These are phyloP conservation scores for Loripinus fragilis DNA, from an alignment of 2,888 invertebrate species.

Conservation along the genomic window DNA sequence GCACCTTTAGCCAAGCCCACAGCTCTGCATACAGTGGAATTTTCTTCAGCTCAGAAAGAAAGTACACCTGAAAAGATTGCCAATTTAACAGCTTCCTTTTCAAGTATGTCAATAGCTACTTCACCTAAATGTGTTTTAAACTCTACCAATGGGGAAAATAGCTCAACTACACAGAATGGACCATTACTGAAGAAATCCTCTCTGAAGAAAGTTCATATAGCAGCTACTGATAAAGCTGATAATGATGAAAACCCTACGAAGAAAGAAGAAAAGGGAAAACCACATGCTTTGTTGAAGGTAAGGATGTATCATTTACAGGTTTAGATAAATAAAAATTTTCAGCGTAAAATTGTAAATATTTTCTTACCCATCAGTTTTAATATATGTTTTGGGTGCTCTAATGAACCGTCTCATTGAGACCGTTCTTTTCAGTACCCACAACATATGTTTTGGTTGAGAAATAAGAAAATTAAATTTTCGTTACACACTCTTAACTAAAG, in stretches of 20 bases:
- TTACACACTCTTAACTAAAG: too few relatives aligned
- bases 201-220: not conserved
- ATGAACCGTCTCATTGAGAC: too few relatives aligned
- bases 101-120: constrained; percentile 1
- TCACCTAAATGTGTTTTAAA: not conserved
- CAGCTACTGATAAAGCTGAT: not conserved
- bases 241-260: not conserved
- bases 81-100: not conserved
- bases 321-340: too few relatives aligned
- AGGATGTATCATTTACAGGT: not conserved
- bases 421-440: too few relatives aligned
- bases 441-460: too few relatives aligned
- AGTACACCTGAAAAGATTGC: not conserved
- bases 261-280: not conserved
- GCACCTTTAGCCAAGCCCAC: not conserved
- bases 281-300: not conserved
- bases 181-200: not conserved
- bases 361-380: too few relatives aligned
- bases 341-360: too few relatives aligned
- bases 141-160: not conserved
- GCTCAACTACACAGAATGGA: not conserved
- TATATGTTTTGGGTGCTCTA: too few relatives aligned
- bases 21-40: not conserved
- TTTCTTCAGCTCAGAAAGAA: not conserved
- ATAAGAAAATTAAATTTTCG: too few relatives aligned